phyloP scores from a whole-genome alignment of 2,113 vertebrate genomes.

The Pristiophorus japonicus region DNA sequence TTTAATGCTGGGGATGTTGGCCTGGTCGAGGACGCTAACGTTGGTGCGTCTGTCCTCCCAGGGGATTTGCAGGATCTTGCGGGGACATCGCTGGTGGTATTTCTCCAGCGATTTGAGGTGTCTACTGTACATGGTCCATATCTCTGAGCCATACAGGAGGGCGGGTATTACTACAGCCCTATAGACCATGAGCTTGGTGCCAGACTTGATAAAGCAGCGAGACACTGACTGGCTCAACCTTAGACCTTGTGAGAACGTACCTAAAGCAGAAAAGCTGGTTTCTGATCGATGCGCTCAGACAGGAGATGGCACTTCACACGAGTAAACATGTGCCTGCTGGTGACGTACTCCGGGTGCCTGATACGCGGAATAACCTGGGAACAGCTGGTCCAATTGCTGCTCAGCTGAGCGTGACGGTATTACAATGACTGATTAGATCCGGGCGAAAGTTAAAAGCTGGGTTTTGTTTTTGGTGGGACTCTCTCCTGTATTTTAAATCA shows the following conservation, averaged over 20 bases:
- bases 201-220: not conserved
- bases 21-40: too few species aligned
- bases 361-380: not conserved
- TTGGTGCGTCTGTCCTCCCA: too few species aligned
- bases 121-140: too few species aligned
- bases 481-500: too few species aligned
- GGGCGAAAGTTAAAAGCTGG: slow-evolving; percentile 4
- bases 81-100: too few species aligned
- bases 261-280: not conserved
- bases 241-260: not conserved
- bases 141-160: too few species aligned
- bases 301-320: not conserved
- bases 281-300: not conserved
- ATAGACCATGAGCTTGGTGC: too few species aligned
- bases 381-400: not conserved
- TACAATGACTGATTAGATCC: slow-evolving; percentile 6
- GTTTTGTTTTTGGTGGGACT: not conserved
- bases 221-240: not conserved
- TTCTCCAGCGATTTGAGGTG: too few species aligned
- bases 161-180: too few species aligned
- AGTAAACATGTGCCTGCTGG: not conserved
- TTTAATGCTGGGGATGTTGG: too few species aligned
- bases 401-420: not conserved
- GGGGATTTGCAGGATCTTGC: too few species aligned
- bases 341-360: not conserved